phyloP scores from a whole-genome alignment of 1,140 invertebrate species.

The Trigoniulus corallinus region DNA sequence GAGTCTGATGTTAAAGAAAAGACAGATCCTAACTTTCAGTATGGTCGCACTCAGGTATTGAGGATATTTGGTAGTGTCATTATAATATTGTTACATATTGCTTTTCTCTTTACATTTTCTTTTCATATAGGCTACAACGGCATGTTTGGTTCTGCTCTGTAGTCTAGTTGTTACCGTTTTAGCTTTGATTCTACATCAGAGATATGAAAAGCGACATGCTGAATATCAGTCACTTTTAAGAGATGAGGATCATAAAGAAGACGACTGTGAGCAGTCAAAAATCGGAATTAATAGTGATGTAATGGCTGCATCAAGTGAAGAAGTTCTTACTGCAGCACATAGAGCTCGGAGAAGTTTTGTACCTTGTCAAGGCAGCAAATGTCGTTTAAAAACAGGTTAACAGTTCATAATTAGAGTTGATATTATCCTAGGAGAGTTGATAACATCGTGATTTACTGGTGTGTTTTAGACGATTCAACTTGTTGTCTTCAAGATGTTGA shows the following conservation, averaged over 20 bases:
- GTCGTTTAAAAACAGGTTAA: constrained; percentile 1
- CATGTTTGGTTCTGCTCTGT: constrained; percentile 14
- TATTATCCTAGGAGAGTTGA: neutral
- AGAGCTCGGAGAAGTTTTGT: neutral
- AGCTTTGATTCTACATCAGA: constrained; percentile 54
- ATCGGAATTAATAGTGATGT: neutral
- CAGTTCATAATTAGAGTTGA: constrained; percentile 1
- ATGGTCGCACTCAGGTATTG: constrained; percentile 45
- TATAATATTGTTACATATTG: neutral
- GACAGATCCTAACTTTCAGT: constrained; percentile 60
- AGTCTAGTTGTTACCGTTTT: constrained; percentile 35
- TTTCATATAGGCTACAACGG: constrained; percentile 16
- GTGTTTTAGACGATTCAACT: neutral
- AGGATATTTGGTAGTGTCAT: neutral
- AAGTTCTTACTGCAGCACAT: neutral
- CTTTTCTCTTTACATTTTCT: neutral
- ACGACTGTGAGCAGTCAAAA: neutral
- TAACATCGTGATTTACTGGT: neutral
- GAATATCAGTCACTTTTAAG: constrained; percentile 27
- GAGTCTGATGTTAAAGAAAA: constrained; percentile 33
- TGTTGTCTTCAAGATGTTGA: constrained; percentile 8
- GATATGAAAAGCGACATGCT: constrained; percentile 37
- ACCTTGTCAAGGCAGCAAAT: constrained; percentile 3
- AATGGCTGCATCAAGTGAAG: neutral
- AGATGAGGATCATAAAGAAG: neutral